Percentiles rank a stretch among this genome's conserved stretches.
Conservation (phyloP, 2,113 vertebrate species). For the Hypanus sabinus region DNA sequence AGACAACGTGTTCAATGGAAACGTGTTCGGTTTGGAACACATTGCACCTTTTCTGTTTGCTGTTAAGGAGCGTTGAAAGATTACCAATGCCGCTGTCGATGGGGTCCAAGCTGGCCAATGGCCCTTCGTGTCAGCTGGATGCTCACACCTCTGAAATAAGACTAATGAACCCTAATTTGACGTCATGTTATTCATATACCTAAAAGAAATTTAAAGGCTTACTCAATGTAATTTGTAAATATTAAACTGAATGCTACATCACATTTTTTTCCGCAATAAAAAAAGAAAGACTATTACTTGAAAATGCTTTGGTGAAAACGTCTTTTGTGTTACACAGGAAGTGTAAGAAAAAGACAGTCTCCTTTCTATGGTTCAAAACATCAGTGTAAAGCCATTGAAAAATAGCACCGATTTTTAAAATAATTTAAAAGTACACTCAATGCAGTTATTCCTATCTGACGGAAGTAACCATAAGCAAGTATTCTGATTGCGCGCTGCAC, state of each 20-base stretch:
- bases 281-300: not conserved
- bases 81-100: not conserved
- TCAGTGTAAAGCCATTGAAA: not conserved
- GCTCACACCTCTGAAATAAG: constrained; percentile 20
- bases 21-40: not conserved
- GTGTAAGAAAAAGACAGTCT: not conserved
- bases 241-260: not conserved
- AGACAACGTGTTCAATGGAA: not conserved
- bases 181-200: not conserved
- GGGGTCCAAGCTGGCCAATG: not conserved
- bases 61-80: not conserved
- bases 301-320: not conserved
- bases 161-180: not conserved
- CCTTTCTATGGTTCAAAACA: not conserved
- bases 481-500: not conserved
- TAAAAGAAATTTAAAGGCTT: not conserved
- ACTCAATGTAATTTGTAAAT: not conserved
- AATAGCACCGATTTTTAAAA: not conserved
- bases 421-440: not conserved
- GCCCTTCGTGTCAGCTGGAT: not conserved
- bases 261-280: too few relatives aligned
- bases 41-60: not conserved
- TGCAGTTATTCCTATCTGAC: not conserved
- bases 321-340: not conserved
- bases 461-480: not conserved